phyloP scores from a whole-genome alignment of 1,140 invertebrate genomes.

The Thaumatotibia leucotreta region DNA sequence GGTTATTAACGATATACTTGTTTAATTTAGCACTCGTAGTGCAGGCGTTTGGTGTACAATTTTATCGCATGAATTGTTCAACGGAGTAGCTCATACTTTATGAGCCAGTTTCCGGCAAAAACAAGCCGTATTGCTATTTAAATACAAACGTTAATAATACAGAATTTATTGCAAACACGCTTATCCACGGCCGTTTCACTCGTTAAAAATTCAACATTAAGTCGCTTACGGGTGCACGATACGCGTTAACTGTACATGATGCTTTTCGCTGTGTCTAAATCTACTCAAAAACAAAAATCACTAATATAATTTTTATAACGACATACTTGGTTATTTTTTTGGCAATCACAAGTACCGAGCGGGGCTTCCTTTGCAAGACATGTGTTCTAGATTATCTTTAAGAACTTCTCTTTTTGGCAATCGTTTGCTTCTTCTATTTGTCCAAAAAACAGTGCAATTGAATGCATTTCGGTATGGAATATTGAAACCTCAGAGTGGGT shows the following conservation, averaged over 20 bases:
- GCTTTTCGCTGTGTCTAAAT: background rate
- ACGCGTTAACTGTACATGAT: background rate
- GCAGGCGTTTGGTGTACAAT: conserved; percentile 9
- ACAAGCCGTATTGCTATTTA: conserved; percentile 55
- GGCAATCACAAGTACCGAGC: too few species aligned
- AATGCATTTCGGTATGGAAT: conserved; percentile 71
- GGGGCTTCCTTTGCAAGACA: too few species aligned
- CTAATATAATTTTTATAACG: background rate
- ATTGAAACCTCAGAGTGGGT: conserved; percentile 70
- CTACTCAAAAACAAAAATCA: background rate
- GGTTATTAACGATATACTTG: conserved; percentile 1
- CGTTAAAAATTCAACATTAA: conserved; percentile 65
- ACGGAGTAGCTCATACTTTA: conserved; percentile 52
- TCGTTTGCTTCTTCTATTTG: conserved; percentile 45
- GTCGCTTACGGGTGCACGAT: conserved; percentile 42
- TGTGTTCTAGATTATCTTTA: too few species aligned
- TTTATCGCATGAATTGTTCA: conserved; percentile 45
- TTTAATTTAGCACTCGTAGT: conserved; percentile 13
- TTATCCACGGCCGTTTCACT: conserved; percentile 49
- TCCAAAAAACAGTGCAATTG: conserved; percentile 70
- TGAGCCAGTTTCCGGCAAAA: conserved; percentile 49
- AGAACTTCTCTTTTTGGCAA: background rate
- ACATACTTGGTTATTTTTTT: background rate
- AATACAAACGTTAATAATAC: conserved; percentile 59
- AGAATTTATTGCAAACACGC: conserved; percentile 59